Evolutionary conservation across 2,797 vertebrate species (phyloP).

Genomic region (Oreochromis grahami): DNA sequence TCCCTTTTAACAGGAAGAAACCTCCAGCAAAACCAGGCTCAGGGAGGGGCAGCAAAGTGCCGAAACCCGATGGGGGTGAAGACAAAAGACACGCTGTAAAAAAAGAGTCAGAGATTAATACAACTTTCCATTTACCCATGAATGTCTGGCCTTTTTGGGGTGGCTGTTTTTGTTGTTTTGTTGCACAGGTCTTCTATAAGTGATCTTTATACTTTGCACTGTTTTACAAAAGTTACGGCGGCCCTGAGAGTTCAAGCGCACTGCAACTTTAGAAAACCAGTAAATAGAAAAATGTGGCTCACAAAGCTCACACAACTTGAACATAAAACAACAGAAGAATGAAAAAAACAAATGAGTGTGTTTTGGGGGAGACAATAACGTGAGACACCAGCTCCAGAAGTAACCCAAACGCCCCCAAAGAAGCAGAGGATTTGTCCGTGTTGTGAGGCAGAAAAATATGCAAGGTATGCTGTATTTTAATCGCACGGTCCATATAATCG

Average conservation of each 20-base stretch:
- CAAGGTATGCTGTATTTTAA: neutral
- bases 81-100: neutral
- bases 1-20: neutral
- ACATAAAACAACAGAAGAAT: neutral
- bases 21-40: neutral
- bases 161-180: too few species aligned
- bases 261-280: neutral
- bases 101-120: neutral
- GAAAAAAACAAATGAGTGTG: neutral
- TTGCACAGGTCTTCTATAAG: neutral
- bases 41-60: neutral
- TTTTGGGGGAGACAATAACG: accelerated
- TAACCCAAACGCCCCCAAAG: neutral
- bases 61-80: neutral
- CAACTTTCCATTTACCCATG: neutral
- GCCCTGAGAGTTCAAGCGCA: neutral
- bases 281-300: neutral
- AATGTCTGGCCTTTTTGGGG: neutral
- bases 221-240: neutral
- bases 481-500: neutral
- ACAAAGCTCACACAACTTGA: neutral
- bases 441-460: neutral
- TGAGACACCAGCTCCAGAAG: neutral
- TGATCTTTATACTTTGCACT: neutral
- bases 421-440: neutral